phyloP scores from a whole-genome alignment of 2,113 vertebrate species.

The Scopus umbretta region DNA sequence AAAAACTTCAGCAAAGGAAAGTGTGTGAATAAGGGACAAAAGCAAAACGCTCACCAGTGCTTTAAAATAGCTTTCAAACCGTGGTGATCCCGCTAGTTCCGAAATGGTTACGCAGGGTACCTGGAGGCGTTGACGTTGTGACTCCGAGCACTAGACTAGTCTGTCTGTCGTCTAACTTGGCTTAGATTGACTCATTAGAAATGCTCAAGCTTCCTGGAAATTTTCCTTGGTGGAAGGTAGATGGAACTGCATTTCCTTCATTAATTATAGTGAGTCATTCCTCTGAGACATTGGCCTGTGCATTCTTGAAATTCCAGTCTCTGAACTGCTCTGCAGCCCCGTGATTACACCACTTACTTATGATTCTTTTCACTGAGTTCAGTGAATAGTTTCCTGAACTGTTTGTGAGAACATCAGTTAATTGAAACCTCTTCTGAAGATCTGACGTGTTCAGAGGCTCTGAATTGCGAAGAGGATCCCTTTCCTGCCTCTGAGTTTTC shows the following conservation, averaged over 20 bases:
- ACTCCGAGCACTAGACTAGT: background rate
- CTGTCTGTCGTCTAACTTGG: background rate
- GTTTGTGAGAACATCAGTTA: background rate
- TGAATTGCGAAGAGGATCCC: background rate
- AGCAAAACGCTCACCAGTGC: background rate
- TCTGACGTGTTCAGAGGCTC: background rate
- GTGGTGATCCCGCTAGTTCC: background rate
- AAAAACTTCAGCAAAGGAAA: background rate
- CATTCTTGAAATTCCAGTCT: conserved; percentile 53
- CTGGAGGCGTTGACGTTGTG: background rate
- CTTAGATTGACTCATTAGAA: background rate
- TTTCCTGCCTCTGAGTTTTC: background rate
- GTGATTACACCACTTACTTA: background rate
- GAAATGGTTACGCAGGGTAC: background rate
- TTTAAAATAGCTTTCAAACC: background rate
- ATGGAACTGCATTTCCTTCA: background rate
- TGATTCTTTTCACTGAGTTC: background rate
- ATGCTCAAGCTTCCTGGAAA: background rate
- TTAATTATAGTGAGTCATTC: background rate
- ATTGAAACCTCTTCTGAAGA: background rate
- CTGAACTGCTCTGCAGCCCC: background rate
- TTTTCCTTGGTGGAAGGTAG: background rate
- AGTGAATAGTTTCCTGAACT: background rate
- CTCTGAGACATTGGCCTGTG: background rate
- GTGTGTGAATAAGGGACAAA: background rate